Conservation (phyloP, 2,797 vertebrate species). For the Scarus forsteni region DNA sequence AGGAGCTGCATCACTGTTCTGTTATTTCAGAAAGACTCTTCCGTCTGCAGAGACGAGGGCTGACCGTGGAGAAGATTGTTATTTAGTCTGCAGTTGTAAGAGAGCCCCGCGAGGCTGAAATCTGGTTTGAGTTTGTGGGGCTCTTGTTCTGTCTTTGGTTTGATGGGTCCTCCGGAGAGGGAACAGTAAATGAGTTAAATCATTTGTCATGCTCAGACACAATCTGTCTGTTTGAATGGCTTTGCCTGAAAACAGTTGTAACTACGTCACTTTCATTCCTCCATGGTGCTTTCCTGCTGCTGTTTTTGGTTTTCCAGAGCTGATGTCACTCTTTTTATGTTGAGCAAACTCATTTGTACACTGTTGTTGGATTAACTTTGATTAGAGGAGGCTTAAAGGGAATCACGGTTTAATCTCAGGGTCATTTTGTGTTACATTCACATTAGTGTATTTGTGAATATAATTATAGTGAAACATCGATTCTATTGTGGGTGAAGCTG, state of each 20-base stretch:
- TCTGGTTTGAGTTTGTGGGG: slow-evolving; percentile 4
- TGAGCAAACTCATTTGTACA: too few species aligned
- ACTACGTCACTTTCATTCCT: neutral
- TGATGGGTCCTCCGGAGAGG: neutral
- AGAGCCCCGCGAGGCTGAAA: neutral
- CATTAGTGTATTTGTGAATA: too few species aligned
- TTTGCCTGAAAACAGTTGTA: neutral
- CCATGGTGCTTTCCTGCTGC: neutral
- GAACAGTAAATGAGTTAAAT: neutral
- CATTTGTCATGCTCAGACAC: neutral
- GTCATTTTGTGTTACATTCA: too few species aligned
- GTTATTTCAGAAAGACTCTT: too few species aligned
- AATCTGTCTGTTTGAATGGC: neutral
- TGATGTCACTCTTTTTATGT: too few species aligned
- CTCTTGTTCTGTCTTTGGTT: neutral
- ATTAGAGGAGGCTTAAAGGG: too few species aligned
- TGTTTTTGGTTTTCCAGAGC: neutral
- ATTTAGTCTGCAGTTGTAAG: neutral
- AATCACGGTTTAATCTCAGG: too few species aligned
- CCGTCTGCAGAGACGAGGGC: too few species aligned
- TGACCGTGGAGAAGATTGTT: neutral
- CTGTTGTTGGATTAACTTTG: too few species aligned
- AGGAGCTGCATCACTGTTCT: too few species aligned
- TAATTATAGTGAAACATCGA: too few species aligned
- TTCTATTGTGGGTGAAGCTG: too few species aligned